Evolutionary conservation across 92 coral and sea anemone species (phyloP), one percentile per base, ranked within the genome.

Genomic region (Pocillopora meandrina): DNA sequence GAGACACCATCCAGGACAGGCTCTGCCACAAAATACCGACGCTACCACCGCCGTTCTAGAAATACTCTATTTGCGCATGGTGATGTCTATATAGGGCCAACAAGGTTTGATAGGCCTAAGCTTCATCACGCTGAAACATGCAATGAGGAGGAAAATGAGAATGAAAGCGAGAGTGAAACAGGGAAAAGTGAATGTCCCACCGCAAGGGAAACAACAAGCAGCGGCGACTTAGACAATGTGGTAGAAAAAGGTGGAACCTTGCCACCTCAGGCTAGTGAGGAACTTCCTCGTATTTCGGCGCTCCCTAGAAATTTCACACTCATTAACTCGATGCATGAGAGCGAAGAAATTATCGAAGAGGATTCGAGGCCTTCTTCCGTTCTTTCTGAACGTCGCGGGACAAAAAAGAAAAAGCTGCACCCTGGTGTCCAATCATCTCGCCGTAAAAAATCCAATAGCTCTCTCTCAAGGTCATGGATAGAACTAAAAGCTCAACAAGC

Each of bases 1-100:
- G 81, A 70, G 52, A 71, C 61, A n/a, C 75, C 74, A 59, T 8
- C 83, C 57, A 74, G 76, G 23, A 80, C 71, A 52, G 84, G 87
- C 15, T 71, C 88, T 1, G 64, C 92, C 14, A 76, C 78, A 23
- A 93, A 88, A 60, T 90, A 56, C 58, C 86, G 92, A 58, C 82
- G 93, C 11, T 90, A 90, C 49, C 98, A 94, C 62, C 87, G 92
- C 10, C 84, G 98, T 71, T 92, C 98, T 42, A 80, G 98, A 33
- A 92, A 91, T 66, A 94, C 98, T 66, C 77, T 94, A n/a, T 94
- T 90, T 59, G 95, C 95, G 3, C 87, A 87, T 33, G 98, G 98
- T 7, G 92, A 92, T 56, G 98, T 94, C 15, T 94, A 94, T 52
- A 85, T 94, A 7, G 98, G 98, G 10, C 65, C 77, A 9, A 63